phyloP scores from a whole-genome alignment of 2,797 vertebrate species.

The Rhinella marina region DNA sequence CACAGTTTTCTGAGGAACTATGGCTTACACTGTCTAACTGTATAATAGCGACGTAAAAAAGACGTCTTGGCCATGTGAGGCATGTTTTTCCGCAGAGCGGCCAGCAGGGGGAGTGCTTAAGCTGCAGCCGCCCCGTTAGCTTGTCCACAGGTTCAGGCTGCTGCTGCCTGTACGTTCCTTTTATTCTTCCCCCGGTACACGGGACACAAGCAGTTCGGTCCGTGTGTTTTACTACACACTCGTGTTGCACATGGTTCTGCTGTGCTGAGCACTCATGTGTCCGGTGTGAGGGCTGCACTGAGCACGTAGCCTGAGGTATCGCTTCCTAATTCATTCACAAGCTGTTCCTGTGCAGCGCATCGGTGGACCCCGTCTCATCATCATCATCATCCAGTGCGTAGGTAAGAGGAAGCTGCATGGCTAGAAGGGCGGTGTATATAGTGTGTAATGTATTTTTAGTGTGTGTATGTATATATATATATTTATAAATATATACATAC shows the following conservation, averaged over 20 bases:
- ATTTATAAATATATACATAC: too few relatives aligned
- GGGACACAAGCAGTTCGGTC: not conserved
- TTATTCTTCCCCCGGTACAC: slow-evolving; percentile 21
- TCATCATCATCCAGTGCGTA: not conserved
- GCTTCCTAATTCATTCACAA: not conserved
- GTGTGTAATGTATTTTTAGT: too few relatives aligned
- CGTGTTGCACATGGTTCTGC: not conserved
- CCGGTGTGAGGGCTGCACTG: not conserved
- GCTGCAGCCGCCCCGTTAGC: not conserved
- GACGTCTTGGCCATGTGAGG: too few relatives aligned
- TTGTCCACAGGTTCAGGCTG: not conserved
- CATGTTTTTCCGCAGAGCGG: not conserved
- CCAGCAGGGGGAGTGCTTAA: not conserved
- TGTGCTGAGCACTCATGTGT: not conserved
- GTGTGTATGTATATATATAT: not conserved
- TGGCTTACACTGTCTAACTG: too few relatives aligned
- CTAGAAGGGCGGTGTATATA: too few relatives aligned
- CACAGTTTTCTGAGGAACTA: too few relatives aligned
- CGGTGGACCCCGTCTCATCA: not conserved
- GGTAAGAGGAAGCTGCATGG: not conserved
- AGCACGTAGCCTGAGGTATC: not conserved
- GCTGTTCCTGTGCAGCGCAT: not conserved
- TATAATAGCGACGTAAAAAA: too few relatives aligned
- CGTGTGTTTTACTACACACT: not conserved
- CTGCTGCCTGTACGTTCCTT: not conserved